phyloP scores from a whole-genome alignment of 2,113 vertebrate species.

The Phasianus colchicus region DNA sequence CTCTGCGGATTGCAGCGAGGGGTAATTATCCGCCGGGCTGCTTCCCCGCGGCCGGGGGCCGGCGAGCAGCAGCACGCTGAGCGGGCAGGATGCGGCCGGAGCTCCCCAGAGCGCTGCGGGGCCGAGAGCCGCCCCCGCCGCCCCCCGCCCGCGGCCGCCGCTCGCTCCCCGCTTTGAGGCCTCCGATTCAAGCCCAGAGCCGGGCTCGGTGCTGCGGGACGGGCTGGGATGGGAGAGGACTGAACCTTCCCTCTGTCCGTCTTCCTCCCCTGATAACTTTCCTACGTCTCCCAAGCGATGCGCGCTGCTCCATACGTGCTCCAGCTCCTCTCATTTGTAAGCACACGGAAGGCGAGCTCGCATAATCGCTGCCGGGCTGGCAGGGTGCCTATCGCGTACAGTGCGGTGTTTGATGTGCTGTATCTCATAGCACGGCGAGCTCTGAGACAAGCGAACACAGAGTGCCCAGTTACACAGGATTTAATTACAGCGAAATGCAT shows the following conservation, averaged over 20 bases:
- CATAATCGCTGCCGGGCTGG: not conserved
- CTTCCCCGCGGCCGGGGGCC: slow-evolving; percentile 41
- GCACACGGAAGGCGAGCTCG: not conserved
- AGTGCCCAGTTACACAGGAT: slow-evolving; percentile 44
- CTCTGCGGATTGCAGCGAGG: slow-evolving; percentile 48
- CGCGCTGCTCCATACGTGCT: not conserved
- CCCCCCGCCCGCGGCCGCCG: not conserved
- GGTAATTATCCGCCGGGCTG: slow-evolving; percentile 53
- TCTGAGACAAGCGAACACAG: not conserved
- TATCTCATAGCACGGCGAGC: not conserved
- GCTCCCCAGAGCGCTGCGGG: not conserved
- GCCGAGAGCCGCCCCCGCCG: not conserved
- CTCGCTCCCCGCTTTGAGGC: too few relatives aligned
- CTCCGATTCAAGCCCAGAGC: not conserved
- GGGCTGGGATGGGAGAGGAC: not conserved
- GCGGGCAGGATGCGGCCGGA: slow-evolving; percentile 6
- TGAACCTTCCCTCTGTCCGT: not conserved
- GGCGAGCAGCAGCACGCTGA: slow-evolving; percentile 45
- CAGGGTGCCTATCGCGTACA: not conserved
- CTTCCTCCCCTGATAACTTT: not conserved
- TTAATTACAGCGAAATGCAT: slow-evolving; percentile 68
- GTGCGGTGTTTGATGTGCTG: not conserved
- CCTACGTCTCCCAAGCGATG: not conserved
- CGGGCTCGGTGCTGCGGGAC: not conserved
- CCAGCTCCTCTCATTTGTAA: not conserved